These are phyloP conservation scores for Coregonus ussuriensis DNA, from an alignment of 2,797 vertebrate genomes.

Conservation along the genomic window DNA sequence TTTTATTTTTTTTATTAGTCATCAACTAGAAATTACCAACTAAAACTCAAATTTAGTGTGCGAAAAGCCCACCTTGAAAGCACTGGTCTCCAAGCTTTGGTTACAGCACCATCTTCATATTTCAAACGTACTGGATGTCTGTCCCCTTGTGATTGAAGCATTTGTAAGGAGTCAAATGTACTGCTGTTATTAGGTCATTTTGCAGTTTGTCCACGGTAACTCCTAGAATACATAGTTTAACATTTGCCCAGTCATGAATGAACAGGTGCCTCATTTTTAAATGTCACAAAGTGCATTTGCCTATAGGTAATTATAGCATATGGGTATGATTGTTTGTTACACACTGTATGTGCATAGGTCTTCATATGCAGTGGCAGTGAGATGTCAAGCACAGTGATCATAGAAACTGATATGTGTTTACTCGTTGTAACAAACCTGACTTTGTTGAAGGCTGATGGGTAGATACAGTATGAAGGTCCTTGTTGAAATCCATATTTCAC, in stretches of 20 bases:
- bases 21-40: slow-evolving; percentile 41
- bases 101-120: slow-evolving; percentile 73
- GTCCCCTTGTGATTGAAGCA: slow-evolving; percentile 33
- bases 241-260: slow-evolving; percentile 9
- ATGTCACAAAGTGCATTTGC: slow-evolving; percentile 46
- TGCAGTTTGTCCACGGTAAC: slow-evolving; percentile 36
- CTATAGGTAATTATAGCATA: slow-evolving; percentile 13
- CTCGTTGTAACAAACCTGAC: slow-evolving; percentile 16
- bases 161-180: slow-evolving; percentile 6
- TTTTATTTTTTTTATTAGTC: slow-evolving; percentile 40
- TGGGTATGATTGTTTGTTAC: neutral
- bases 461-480: slow-evolving; percentile 4
- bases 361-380: slow-evolving; percentile 45
- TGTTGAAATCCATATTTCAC: slow-evolving; percentile 17
- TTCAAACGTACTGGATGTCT: slow-evolving; percentile 19
- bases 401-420: slow-evolving; percentile 22
- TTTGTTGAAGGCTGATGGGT: neutral
- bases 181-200: slow-evolving; percentile 28
- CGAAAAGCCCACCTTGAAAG: slow-evolving; percentile 54
- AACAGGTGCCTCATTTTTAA: slow-evolving; percentile 24
- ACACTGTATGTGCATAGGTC: slow-evolving; percentile 28
- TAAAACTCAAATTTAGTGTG: slow-evolving; percentile 26
- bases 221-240: slow-evolving; percentile 25
- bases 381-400: slow-evolving; percentile 29
- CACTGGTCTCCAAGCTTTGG: slow-evolving; percentile 77